These are phyloP conservation scores for Hartigia nigra DNA, from an alignment of 2,888 invertebrate genomes.

Conservation along the genomic window DNA sequence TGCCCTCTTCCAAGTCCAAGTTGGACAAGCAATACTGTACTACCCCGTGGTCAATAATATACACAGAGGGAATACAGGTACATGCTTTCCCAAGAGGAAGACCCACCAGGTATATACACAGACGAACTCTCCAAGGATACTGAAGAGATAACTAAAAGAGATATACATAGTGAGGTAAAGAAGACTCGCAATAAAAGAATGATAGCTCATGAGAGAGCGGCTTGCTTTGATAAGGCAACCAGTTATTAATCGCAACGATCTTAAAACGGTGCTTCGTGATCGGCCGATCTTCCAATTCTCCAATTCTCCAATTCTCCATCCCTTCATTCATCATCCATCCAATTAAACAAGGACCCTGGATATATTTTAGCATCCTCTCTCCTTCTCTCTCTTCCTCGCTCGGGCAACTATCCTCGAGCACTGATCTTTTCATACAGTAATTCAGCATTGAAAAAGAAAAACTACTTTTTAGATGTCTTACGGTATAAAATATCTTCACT, in stretches of 20 bases:
- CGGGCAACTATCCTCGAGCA: background rate
- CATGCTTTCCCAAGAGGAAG: background rate
- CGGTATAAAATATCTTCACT: background rate
- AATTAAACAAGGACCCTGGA: conserved; percentile 5
- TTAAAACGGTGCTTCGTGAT: conserved; percentile 3
- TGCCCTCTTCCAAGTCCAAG: background rate
- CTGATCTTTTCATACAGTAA: background rate
- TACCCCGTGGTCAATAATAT: background rate
- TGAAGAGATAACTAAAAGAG: background rate
- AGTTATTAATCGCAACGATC: conserved; percentile 10
- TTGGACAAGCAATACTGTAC: background rate
- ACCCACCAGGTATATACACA: background rate
- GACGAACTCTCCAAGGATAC: background rate
- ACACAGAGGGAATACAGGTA: background rate
- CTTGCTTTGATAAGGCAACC: conserved; percentile 7
- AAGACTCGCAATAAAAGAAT: background rate
- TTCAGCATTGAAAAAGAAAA: background rate
- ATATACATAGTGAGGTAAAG: conserved; percentile 1
- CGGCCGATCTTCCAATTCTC: conserved; percentile 8
- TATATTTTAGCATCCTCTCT: background rate
- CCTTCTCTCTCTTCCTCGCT: background rate
- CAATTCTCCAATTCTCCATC: conserved; percentile 1
- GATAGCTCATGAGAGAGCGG: background rate
- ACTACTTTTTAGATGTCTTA: background rate
- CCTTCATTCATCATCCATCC: conserved; percentile 13